A percentile compares a stretch with the other conserved stretches of the same genome.
phyloP scores from a whole-genome alignment of 2,888 invertebrate species.

The Drosophila nr. perissopoda region DNA sequence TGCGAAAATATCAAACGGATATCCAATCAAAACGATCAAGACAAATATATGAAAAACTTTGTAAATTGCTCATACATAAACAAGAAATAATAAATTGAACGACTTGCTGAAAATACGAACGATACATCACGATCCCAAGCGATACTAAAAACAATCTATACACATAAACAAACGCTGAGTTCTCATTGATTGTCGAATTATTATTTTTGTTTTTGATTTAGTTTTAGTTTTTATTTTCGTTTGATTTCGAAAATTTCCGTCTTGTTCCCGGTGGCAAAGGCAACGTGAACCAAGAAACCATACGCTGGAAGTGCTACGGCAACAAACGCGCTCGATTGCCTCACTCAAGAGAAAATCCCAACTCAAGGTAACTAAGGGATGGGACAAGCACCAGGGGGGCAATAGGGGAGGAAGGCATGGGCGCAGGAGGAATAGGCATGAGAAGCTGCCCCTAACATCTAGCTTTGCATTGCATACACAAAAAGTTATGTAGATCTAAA shows the following conservation, averaged over 20 bases:
- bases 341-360: constrained; percentile 86
- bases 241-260: constrained; percentile 1
- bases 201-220: constrained; percentile 10
- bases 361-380: constrained; percentile 81
- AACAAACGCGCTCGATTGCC: constrained; percentile 94
- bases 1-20: constrained; percentile 47
- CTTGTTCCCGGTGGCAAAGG: constrained; percentile 5
- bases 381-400: background rate
- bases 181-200: constrained; percentile 9
- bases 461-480: background rate
- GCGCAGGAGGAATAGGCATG: background rate
- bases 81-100: constrained; percentile 39
- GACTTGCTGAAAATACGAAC: constrained; percentile 35
- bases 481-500: background rate
- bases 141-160: constrained; percentile 40
- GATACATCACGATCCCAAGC: constrained; percentile 28
- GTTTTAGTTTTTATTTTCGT: constrained; percentile 2
- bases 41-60: constrained; percentile 41
- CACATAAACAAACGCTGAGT: constrained; percentile 7
- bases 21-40: constrained; percentile 39
- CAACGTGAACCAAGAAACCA: constrained; percentile 15
- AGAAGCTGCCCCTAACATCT: background rate
- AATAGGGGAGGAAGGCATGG: background rate
- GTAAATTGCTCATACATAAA: constrained; percentile 38
- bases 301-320: constrained; percentile 91